A percentile compares a stretch with the other conserved stretches of the same genome.
These are phyloP conservation scores for Zaprionus capensis DNA, from an alignment of 1,140 invertebrate species.

Conservation along the genomic window DNA sequence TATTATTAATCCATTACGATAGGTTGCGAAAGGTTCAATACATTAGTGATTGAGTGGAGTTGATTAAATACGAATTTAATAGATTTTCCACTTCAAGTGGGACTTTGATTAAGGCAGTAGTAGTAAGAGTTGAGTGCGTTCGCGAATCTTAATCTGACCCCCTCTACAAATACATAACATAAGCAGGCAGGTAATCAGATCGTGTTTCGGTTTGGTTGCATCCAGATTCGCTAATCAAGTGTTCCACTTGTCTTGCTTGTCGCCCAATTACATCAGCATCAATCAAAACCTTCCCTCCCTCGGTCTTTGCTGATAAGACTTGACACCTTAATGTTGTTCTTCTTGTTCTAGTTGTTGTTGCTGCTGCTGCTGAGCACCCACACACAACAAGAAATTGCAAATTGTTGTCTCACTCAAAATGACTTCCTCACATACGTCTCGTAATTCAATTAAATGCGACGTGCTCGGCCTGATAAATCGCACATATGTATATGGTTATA, in stretches of 20 bases:
- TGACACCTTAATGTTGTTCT: slow-evolving; percentile 43
- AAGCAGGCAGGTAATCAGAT: slow-evolving; percentile 45
- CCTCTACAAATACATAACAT: background rate
- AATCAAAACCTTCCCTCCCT: slow-evolving; percentile 38
- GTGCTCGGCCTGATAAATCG: slow-evolving; percentile 41
- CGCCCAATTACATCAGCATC: slow-evolving; percentile 53
- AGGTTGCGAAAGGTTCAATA: background rate
- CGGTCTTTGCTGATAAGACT: slow-evolving; percentile 30
- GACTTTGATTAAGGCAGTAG: background rate
- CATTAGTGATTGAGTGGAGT: background rate
- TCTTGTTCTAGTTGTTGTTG: background rate
- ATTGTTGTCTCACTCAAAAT: slow-evolving; percentile 23
- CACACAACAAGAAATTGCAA: slow-evolving; percentile 23
- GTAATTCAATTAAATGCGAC: slow-evolving; percentile 48
- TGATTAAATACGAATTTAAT: background rate
- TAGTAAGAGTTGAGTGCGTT: background rate
- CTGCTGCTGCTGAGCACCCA: slow-evolving; percentile 20
- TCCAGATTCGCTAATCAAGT: slow-evolving; percentile 46
- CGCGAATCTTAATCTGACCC: background rate
- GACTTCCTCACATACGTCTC: slow-evolving; percentile 34
- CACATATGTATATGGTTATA: slow-evolving; percentile 30
- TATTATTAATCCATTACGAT: slow-evolving; percentile 5
- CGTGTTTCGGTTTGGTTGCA: slow-evolving; percentile 32
- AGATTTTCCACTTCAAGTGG: background rate
- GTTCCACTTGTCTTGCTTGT: slow-evolving; percentile 40